A percentile compares a stretch with the other conserved stretches of the same genome.
phyloP scores from a whole-genome alignment of 2,888 invertebrate genomes.

The Tetranychus truncatus region DNA sequence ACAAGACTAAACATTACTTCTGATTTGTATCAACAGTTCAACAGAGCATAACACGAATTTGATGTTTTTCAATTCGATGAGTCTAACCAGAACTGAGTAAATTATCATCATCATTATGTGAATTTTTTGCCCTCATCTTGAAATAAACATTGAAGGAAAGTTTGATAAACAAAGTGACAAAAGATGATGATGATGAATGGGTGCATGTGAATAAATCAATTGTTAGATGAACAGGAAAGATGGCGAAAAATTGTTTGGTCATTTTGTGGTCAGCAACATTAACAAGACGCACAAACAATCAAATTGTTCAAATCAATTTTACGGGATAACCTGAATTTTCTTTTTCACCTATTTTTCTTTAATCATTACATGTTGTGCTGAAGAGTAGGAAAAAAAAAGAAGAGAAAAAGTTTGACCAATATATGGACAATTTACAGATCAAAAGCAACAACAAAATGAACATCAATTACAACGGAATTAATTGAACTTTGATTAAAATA shows the following conservation, averaged over 20 bases:
- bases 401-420: too few species aligned
- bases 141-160: too few species aligned
- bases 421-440: too few species aligned
- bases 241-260: neutral
- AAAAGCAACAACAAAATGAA: too few species aligned
- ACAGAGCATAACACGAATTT: neutral
- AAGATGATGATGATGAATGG: neutral
- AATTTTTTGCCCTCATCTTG: too few species aligned
- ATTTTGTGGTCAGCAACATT: neutral
- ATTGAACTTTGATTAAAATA: too few species aligned
- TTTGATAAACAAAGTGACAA: neutral
- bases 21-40: neutral
- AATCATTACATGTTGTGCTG: too few species aligned
- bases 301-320: neutral
- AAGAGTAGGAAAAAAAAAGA: too few species aligned
- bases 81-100: neutral
- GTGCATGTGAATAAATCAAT: neutral
- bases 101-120: neutral
- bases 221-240: neutral
- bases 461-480: too few species aligned
- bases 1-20: neutral
- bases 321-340: too few species aligned
- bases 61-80: neutral
- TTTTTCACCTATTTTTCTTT: neutral
- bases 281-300: neutral